Evolutionary conservation across 2,113 vertebrate genomes (phyloP), one percentile per base, ranked within the genome.

Genomic region (Phyllostomus hastatus): DNA sequence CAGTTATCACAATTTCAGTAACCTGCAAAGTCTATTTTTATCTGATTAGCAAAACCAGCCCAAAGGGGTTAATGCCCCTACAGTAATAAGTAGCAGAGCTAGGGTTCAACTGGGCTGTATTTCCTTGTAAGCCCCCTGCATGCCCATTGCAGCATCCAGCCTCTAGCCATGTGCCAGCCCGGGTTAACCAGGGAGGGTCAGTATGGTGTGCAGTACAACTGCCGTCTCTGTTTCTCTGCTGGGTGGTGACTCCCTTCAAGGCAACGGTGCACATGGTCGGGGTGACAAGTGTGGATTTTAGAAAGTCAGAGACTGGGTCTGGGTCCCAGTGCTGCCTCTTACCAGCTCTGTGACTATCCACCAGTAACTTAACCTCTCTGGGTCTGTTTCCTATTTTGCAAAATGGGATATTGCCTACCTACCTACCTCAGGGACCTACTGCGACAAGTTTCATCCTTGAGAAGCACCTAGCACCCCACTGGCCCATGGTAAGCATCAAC

Each of bases 71-170:
- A 46, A 24, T 28, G 54, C 22, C 16, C 48, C 10, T 50, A 38
- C 8, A 75, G 11, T 33, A 19, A 4, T 4, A 38, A 31, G 19
- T 7, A 88, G 50, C 35, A 35, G 59, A 67, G 10, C 16, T 15
- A 19, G 87, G 41, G 22, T 19, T 64, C 83, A 54, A 15, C 33
- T 57, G 41, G 61, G 81, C 17, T 22, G 11, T 43, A 4, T 80
- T 70, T 19, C 24, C 33, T 31, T 46, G 67, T 38, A 10, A 31
- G 14, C 15, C 19, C 5, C 0, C 7, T 5, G 2, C 0, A 0
- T 2, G 50, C 48, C 35, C 78, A 12, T 15, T 3, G 14, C 2
- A 85, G n/a, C 11, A 10, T 2, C 5, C 7, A 46, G 10, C 41
- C 43, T 69, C 31, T 35, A 54, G 72, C 0, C 5, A 43, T 0